Evolutionary conservation across 2,797 vertebrate genomes (phyloP).

Genomic region (Paedocypris micromegethes): DNA sequence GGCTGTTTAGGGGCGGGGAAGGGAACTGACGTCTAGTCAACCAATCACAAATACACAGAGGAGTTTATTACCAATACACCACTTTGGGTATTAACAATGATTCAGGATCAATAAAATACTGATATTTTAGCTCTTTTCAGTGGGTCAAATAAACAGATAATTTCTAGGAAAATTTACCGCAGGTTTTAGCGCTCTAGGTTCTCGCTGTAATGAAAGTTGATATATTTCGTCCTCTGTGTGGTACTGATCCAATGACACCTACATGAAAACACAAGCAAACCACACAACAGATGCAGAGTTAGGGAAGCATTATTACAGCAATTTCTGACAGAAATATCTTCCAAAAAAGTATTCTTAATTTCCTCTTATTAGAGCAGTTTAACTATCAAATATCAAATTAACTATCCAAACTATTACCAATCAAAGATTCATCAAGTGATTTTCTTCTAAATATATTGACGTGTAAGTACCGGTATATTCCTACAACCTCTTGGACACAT

Average conservation of each 20-base stretch:
- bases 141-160: background rate
- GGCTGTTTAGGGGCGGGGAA: slow-evolving; percentile 52
- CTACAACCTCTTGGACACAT: too few relatives aligned
- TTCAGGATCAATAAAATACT: background rate
- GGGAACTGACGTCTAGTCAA: slow-evolving; percentile 62
- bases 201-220: slow-evolving; percentile 82
- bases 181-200: slow-evolving; percentile 74
- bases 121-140: too few relatives aligned
- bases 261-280: background rate
- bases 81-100: background rate
- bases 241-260: slow-evolving; percentile 90
- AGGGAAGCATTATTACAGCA: background rate
- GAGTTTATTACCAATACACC: too few relatives aligned
- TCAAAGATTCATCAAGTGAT: too few relatives aligned
- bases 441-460: too few relatives aligned
- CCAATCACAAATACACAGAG: slow-evolving; percentile 5
- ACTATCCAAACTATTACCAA: too few relatives aligned
- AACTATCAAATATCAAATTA: too few relatives aligned
- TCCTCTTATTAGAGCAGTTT: too few relatives aligned
- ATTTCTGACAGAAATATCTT: too few relatives aligned
- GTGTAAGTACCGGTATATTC: too few relatives aligned
- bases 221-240: slow-evolving; percentile 90
- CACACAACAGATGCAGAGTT: slow-evolving; percentile 1
- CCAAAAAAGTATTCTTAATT: too few relatives aligned
- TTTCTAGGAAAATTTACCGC: slow-evolving; percentile 53